A percentile compares a stretch with the other conserved stretches of the same genome.
Conservation (phyloP, 2,113 vertebrate genomes). For the Ceyx cyanopectus region DNA sequence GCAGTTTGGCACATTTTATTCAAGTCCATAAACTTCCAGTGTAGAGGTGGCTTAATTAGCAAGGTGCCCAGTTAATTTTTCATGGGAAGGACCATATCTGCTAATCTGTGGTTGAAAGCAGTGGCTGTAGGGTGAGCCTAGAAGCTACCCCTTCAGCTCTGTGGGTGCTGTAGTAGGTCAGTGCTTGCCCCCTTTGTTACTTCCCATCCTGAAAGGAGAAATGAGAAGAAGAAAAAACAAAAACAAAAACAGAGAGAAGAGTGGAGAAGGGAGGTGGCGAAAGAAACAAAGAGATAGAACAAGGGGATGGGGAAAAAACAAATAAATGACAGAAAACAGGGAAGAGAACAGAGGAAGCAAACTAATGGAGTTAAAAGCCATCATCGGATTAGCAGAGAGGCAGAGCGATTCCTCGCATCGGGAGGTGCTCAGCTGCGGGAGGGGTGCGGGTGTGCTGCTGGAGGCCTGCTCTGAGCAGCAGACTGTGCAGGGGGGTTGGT, state of each 20-base stretch:
- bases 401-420: neutral
- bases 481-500: accelerated
- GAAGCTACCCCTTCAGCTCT: conserved; percentile 43
- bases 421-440: neutral
- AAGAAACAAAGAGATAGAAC: neutral
- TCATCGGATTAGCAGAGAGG: neutral
- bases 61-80: conserved; percentile 56
- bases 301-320: neutral
- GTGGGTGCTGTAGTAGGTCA: conserved; percentile 32
- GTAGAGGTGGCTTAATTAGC: conserved; percentile 65
- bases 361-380: conserved; percentile 40
- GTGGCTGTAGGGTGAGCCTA: neutral
- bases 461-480: neutral
- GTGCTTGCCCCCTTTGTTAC: neutral
- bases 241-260: neutral
- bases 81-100: neutral
- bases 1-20: neutral
- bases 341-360: conserved; percentile 1
- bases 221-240: neutral
- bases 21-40: conserved; percentile 31
- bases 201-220: neutral
- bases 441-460: neutral
- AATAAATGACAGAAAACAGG: neutral
- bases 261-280: neutral
- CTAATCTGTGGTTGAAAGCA: conserved; percentile 39